These are phyloP conservation scores for Glyphotaelius pellucidus DNA, from an alignment of 2,888 invertebrate genomes.

Conservation along the genomic window DNA sequence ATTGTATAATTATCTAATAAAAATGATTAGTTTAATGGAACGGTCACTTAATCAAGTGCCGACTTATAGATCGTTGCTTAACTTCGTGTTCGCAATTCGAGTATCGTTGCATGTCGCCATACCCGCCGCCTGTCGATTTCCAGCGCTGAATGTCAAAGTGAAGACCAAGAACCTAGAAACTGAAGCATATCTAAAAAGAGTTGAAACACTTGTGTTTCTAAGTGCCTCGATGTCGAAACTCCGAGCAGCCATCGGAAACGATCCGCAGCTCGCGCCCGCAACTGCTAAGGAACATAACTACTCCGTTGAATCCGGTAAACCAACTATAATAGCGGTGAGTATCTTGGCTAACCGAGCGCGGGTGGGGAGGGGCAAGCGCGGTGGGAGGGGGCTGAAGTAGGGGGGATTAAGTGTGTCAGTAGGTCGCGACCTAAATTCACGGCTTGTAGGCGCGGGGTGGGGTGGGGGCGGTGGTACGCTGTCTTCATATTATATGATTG, in stretches of 20 bases:
- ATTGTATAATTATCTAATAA: background rate
- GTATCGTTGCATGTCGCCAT: background rate
- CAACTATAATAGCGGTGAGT: slow-evolving; percentile 7
- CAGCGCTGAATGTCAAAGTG: slow-evolving; percentile 2
- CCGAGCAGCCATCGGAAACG: background rate
- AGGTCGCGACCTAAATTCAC: slow-evolving; percentile 55
- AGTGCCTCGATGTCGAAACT: background rate
- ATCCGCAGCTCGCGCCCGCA: background rate
- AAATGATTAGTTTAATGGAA: background rate
- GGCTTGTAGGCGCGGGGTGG: slow-evolving; percentile 26
- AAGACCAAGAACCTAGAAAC: background rate
- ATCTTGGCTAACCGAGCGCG: slow-evolving; percentile 31
- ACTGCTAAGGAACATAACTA: background rate
- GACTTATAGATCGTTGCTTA: background rate
- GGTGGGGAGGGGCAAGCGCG: slow-evolving; percentile 15
- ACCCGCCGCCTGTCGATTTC: slow-evolving; percentile 2
- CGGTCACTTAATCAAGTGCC: background rate
- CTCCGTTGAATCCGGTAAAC: slow-evolving; percentile 30
- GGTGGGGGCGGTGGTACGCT: background rate
- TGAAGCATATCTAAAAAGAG: background rate
- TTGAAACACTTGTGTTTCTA: slow-evolving; percentile 2
- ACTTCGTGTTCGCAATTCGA: background rate
- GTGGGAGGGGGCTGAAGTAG: slow-evolving; percentile 28
- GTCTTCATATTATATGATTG: background rate
- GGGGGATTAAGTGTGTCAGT: slow-evolving; percentile 58